Evolutionary conservation across 2,113 vertebrate genomes (phyloP).

Genomic region (Calidris pygmaea): DNA sequence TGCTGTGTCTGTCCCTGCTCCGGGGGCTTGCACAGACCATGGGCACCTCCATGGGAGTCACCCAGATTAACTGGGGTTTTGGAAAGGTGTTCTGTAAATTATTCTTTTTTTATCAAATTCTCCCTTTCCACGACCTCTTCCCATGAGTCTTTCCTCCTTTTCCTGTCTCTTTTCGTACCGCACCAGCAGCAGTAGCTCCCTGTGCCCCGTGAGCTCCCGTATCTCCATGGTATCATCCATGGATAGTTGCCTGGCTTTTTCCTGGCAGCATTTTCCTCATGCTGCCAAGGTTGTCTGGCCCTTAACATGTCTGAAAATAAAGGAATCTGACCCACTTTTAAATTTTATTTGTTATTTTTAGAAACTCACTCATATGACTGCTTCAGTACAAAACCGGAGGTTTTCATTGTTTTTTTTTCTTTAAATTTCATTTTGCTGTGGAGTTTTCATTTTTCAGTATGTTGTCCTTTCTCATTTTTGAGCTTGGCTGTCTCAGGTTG

Average conservation of each 20-base stretch:
- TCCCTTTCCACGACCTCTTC: neutral
- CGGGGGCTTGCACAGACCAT: neutral
- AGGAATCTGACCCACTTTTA: neutral
- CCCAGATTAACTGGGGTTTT: neutral
- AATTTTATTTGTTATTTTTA: neutral
- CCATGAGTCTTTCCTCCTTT: neutral
- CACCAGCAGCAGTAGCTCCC: neutral
- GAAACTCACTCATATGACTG: neutral
- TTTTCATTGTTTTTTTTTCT: neutral
- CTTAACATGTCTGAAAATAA: neutral
- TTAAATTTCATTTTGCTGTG: too few species aligned
- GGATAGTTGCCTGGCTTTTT: neutral
- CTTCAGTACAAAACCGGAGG: neutral
- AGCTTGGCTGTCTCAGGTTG: too few species aligned
- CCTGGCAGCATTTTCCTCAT: neutral
- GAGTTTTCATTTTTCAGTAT: too few species aligned
- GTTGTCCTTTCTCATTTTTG: too few species aligned
- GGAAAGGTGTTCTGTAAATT: neutral
- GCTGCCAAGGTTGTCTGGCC: neutral
- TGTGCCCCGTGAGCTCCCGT: neutral
- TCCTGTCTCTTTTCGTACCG: neutral
- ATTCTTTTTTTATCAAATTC: neutral
- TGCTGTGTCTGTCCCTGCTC: neutral
- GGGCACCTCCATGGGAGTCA: neutral
- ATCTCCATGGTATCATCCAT: fast-evolving